These are phyloP conservation scores for Lamellibrachia luymesi DNA, from an alignment of 1,140 invertebrate genomes.

Conservation along the genomic window DNA sequence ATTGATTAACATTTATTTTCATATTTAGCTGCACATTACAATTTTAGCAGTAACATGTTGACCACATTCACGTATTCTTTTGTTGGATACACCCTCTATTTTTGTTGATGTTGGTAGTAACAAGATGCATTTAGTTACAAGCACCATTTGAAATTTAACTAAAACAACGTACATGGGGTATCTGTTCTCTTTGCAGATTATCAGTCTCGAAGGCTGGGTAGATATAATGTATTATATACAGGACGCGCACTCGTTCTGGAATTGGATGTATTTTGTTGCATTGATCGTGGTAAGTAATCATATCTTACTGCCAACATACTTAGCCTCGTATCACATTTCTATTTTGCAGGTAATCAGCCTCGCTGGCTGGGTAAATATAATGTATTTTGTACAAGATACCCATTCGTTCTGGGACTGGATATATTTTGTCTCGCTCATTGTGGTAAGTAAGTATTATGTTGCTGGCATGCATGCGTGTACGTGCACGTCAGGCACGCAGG, in stretches of 20 bases:
- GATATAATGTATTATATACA: conserved; percentile 99
- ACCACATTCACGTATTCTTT: neutral
- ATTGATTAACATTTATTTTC: neutral
- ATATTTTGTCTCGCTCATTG: conserved; percentile 98
- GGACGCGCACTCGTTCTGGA: conserved; percentile 99
- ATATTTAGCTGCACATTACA: neutral
- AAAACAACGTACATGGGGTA: neutral
- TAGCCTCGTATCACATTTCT: conserved; percentile 1
- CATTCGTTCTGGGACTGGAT: conserved; percentile 99
- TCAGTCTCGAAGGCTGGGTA: conserved; percentile 83
- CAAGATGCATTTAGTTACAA: neutral
- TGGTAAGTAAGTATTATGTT: conserved; percentile 71
- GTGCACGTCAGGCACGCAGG: neutral
- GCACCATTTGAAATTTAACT: neutral
- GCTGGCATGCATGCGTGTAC: neutral
- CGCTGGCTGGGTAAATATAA: conserved; percentile 96
- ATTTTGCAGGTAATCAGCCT: conserved; percentile 65
- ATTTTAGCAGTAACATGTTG: neutral
- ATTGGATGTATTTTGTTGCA: conserved; percentile 99
- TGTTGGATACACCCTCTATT: neutral
- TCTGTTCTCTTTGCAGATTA: conserved; percentile 59
- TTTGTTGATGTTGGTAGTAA: neutral
- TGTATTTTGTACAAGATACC: conserved; percentile 99
- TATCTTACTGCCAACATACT: neutral
- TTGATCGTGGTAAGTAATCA: conserved; percentile 89